Evolutionary conservation across 2,888 invertebrate species (phyloP), one percentile per base, ranked within the genome.

Genomic region (Eupithecia centaureata): DNA sequence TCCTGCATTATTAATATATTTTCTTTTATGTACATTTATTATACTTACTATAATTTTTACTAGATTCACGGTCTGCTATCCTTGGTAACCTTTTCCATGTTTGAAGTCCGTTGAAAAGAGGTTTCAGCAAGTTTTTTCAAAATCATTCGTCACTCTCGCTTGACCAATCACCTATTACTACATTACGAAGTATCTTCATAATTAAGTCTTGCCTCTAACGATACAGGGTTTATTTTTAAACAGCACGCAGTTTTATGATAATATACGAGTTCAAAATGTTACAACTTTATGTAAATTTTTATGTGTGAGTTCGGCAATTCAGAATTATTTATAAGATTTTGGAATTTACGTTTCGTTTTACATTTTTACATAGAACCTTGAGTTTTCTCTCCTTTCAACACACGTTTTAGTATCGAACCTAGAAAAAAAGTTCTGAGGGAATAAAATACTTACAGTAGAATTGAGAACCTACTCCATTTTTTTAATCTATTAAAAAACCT

Each of bases 271-370:
- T 47, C 22, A 18, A 42, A 30, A 30, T 30, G 30, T 47, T 10
- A 10, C 22, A 22, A 2, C 8, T 1, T 10, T 42, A 42, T 42
- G 42, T 42, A 3, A 42, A 42, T 47, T 47, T 47, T 47, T 18
- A 22, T 47, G 47, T n/a, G 47, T 42, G 42, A n/a, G 22, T 47
- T 47, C 47, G 18, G 47, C 47, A 47, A 47, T 47, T 47, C 47
- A 22, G 47, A 47, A 47, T 47, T 47, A 47, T 47, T 47, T 47
- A 47, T 22, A 47, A 47, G 22, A 47, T 22, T 47, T 47, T 47
- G 47, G 47, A 47, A 47, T 47, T 12, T 12, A 47, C 42, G 38
- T 38, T 38, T 42, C 42, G 22, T 47, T 22, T 47, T 35, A 18
- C 18, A 42, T 42, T 42, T n/a, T 42, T 42, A 42, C 38, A 42